These are phyloP conservation scores for Syngnathus scovelli DNA, from an alignment of 2,113 vertebrate genomes.

Conservation along the genomic window DNA sequence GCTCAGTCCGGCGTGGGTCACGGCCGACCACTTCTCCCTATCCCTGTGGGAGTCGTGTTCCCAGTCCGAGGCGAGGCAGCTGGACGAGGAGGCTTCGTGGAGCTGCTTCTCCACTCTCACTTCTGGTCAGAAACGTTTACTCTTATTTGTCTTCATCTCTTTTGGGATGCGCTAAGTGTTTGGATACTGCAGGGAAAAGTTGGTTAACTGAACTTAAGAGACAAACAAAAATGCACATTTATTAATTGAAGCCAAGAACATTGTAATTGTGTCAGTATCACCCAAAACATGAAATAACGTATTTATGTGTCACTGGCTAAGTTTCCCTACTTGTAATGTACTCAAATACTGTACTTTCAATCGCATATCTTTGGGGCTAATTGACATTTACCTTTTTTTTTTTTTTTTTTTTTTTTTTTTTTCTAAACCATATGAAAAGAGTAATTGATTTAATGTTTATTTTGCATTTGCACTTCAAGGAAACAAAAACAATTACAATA, in stretches of 20 bases:
- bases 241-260: too few relatives aligned
- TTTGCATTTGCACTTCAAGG: not conserved
- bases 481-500: too few relatives aligned
- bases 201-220: not conserved
- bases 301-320: not conserved
- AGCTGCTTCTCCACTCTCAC: conserved; percentile 71
- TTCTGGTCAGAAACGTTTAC: conserved; percentile 60
- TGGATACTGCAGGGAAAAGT: not conserved
- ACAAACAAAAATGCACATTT: too few relatives aligned
- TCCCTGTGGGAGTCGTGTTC: conserved; percentile 77
- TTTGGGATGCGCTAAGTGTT: not conserved
- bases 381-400: too few relatives aligned
- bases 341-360: not conserved
- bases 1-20: conserved; percentile 79
- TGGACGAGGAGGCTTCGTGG: conserved; percentile 54
- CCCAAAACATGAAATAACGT: not conserved
- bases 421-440: not conserved
- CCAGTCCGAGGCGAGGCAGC: conserved; percentile 34
- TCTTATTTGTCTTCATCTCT: too few relatives aligned
- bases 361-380: too few relatives aligned
- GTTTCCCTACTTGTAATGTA: not conserved
- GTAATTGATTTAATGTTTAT: not conserved
- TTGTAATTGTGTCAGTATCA: not conserved
- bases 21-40: conserved; percentile 73
- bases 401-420: too few relatives aligned